Evolutionary conservation across 64 coral and sea anemone species (phyloP).

Genomic region (Pachyseris speciosa): DNA sequence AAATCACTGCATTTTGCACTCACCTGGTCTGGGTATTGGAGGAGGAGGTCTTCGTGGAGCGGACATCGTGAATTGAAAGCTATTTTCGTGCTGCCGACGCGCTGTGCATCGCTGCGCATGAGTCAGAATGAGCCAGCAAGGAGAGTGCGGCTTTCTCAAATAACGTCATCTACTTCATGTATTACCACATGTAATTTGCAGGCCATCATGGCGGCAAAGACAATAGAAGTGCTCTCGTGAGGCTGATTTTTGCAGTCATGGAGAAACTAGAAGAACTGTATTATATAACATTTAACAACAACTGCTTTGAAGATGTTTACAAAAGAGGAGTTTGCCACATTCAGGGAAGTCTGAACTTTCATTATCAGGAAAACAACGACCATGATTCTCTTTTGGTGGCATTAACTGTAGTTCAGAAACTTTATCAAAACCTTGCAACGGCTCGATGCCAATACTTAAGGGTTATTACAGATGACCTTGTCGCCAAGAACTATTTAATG

Average conservation of each 20-base stretch:
- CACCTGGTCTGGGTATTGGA: constrained; percentile 89
- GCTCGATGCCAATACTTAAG: constrained; percentile 4
- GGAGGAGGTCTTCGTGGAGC: constrained; percentile 79
- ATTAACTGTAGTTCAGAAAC: constrained; percentile 58
- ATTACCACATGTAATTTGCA: constrained; percentile 23
- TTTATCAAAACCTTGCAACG: constrained; percentile 16
- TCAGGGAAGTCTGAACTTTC: neutral
- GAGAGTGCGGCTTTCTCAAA: neutral
- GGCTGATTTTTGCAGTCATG: neutral
- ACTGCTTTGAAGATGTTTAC: constrained; percentile 22
- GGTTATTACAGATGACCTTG: neutral
- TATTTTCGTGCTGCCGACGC: too few species aligned
- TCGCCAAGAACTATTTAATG: neutral
- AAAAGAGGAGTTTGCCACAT: neutral
- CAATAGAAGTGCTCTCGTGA: too few species aligned
- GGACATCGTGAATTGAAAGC: constrained; percentile 51
- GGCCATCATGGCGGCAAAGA: neutral
- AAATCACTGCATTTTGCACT: neutral
- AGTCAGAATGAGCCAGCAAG: neutral
- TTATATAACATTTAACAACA: neutral
- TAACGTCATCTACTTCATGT: neutral
- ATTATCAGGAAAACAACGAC: neutral
- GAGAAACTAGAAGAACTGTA: constrained; percentile 35
- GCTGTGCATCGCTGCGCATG: neutral
- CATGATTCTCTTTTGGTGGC: constrained; percentile 53